Conservation (phyloP, 2,113 vertebrate species). For the Nettapus auritus region DNA sequence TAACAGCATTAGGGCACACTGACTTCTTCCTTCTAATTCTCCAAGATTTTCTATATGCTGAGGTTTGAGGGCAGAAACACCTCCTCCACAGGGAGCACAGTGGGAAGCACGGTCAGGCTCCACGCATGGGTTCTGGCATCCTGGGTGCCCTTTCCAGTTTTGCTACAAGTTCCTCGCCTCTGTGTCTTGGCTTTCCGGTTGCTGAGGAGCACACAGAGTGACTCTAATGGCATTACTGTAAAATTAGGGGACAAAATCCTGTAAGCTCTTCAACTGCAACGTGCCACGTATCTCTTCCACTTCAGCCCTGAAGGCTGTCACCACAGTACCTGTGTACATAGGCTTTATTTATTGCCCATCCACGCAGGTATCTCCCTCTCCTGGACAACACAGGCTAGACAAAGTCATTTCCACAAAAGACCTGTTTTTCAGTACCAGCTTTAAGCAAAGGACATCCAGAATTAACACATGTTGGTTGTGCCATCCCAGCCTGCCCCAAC, state of each 20-base stretch:
- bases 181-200: fast-evolving
- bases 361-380: background rate
- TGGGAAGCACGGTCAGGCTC: background rate
- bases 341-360: background rate
- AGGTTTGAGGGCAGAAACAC: background rate
- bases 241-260: background rate
- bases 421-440: background rate
- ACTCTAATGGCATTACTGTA: background rate
- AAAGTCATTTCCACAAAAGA: background rate
- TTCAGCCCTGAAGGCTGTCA: background rate
- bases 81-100: background rate
- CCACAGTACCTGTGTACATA: background rate
- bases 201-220: background rate
- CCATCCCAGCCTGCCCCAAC: background rate
- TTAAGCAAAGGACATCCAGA: background rate
- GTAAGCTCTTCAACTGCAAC: background rate
- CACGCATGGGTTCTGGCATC: background rate
- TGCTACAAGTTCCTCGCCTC: background rate
- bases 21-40: background rate
- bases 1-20: background rate
- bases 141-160: background rate
- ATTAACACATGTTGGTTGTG: background rate
- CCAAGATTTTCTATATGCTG: background rate
- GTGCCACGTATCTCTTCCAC: background rate
- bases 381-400: background rate